Percentiles rank a stretch among this genome's conserved stretches.
Conservation (phyloP, 2,113 vertebrate genomes). For the Baryphthengus martii region DNA sequence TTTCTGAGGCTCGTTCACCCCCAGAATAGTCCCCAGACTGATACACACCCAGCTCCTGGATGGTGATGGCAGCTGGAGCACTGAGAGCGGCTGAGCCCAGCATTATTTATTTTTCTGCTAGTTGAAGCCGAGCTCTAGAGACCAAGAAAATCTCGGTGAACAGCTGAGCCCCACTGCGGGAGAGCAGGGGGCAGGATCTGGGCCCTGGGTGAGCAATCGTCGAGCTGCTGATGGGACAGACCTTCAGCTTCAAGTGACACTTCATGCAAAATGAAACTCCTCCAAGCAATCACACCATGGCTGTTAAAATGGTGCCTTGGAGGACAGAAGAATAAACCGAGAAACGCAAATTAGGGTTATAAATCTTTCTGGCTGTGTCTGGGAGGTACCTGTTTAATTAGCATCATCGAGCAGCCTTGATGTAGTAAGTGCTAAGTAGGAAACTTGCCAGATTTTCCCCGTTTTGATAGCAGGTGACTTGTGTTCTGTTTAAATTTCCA, state of each 20-base stretch:
- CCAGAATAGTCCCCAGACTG: neutral
- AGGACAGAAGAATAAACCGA: neutral
- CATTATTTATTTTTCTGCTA: neutral
- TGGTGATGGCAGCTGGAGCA: neutral
- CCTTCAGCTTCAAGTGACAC: neutral
- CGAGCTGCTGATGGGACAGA: neutral
- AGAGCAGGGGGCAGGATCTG: neutral
- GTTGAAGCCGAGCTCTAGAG: neutral
- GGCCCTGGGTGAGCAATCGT: neutral
- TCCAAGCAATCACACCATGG: neutral
- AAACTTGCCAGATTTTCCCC: neutral
- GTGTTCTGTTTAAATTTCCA: neutral
- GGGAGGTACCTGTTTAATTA: conserved; percentile 46
- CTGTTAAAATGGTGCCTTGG: neutral
- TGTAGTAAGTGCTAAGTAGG: conserved; percentile 18
- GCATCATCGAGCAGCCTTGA: neutral
- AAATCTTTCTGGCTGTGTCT: neutral
- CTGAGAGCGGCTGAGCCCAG: neutral
- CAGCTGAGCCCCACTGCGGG: neutral
- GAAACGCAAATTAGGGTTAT: conserved; percentile 15
- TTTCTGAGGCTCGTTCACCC: neutral
- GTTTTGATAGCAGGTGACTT: neutral
- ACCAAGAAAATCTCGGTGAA: neutral
- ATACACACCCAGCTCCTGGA: neutral
- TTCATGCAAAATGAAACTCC: neutral